Evolutionary conservation across 2,888 invertebrate species (phyloP).

Genomic region (Keiferia lycopersicella): DNA sequence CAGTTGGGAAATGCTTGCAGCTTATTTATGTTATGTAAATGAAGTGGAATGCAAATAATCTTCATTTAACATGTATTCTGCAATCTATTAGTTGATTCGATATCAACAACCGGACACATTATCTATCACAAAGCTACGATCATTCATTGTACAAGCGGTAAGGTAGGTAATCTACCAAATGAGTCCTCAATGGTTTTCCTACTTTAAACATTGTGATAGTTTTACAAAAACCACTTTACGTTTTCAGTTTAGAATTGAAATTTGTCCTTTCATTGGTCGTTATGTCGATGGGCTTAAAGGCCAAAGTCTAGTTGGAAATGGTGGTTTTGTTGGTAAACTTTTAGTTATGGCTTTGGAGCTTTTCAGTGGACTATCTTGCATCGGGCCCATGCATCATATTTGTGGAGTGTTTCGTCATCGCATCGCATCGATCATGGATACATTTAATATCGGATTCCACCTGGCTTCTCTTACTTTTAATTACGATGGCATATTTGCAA

Average conservation of each 20-base stretch:
- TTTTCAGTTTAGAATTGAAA: background rate
- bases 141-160: constrained; percentile 63
- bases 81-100: background rate
- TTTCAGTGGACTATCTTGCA: constrained; percentile 59
- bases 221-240: background rate
- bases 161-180: constrained; percentile 70
- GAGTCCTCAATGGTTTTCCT: constrained; percentile 72
- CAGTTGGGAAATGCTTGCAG: constrained; percentile 27
- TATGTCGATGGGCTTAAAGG: background rate
- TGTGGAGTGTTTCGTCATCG: constrained; percentile 72
- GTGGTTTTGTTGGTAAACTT: constrained; percentile 30
- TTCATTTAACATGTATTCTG: background rate
- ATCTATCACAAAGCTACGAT: constrained; percentile 54
- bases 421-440: constrained; percentile 60
- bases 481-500: constrained; percentile 25
- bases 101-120: constrained; percentile 38
- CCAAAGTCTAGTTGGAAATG: constrained; percentile 14
- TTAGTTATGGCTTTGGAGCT: constrained; percentile 44
- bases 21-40: background rate
- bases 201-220: constrained; percentile 45
- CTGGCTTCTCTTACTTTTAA: constrained; percentile 23
- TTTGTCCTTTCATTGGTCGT: background rate
- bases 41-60: background rate
- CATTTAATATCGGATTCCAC: constrained; percentile 52
- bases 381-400: constrained; percentile 77